phyloP scores from a whole-genome alignment of 2,888 invertebrate species.

The Andrena praecox region DNA sequence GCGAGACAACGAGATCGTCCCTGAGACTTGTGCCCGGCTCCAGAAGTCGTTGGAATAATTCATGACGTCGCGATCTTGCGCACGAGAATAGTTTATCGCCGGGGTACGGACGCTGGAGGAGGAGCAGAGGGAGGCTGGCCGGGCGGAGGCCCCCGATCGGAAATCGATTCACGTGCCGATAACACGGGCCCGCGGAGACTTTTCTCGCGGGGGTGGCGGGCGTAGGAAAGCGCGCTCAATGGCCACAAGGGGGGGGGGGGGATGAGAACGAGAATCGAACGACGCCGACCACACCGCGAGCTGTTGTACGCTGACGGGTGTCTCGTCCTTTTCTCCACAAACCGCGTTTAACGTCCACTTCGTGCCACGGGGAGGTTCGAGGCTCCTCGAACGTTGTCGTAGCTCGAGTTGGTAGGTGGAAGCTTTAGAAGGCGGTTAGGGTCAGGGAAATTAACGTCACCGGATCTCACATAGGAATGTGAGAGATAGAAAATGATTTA shows the following conservation, averaged over 20 bases:
- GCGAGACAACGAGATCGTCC: constrained; percentile 70
- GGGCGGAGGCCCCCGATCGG: constrained; percentile 62
- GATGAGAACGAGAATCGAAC: constrained; percentile 29
- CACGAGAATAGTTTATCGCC: constrained; percentile 71
- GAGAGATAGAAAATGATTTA: too few relatives aligned
- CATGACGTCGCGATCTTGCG: constrained; percentile 77
- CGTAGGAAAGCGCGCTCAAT: constrained; percentile 25
- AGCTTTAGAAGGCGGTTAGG: too few relatives aligned
- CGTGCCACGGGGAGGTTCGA: too few relatives aligned
- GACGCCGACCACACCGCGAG: constrained; percentile 57
- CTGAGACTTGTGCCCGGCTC: constrained; percentile 64
- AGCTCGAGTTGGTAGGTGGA: too few relatives aligned
- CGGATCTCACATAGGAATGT: too few relatives aligned
- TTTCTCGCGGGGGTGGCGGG: constrained; percentile 55
- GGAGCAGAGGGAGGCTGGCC: constrained; percentile 1
- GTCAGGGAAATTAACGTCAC: too few relatives aligned
- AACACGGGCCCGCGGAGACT: constrained; percentile 59
- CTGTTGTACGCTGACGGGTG: background rate
- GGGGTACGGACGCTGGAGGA: constrained; percentile 11
- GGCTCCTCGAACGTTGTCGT: too few relatives aligned
- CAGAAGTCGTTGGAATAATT: constrained; percentile 77
- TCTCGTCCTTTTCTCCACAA: background rate
- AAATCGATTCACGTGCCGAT: constrained; percentile 78
- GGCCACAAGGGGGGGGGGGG: constrained; percentile 18
- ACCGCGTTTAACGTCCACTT: background rate